phyloP scores from a whole-genome alignment of 2,888 invertebrate species.

The Trichogramma evanescens region DNA sequence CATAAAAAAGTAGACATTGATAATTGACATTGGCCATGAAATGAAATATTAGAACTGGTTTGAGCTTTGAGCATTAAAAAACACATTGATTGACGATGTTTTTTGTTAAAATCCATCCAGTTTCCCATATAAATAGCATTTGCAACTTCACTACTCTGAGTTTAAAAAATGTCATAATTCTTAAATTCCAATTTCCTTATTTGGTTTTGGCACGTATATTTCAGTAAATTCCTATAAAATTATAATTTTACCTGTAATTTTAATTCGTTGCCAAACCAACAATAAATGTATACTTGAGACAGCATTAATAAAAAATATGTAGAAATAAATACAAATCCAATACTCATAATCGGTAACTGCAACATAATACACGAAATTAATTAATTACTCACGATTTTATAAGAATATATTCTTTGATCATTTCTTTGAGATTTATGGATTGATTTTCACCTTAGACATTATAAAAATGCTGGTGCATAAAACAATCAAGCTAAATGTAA shows the following conservation, averaged over 20 bases:
- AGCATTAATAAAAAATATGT: background rate
- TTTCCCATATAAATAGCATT: conserved; percentile 1
- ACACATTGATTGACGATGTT: background rate
- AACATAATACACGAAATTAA: background rate
- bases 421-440: background rate
- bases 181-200: too few species aligned
- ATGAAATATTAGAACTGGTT: too few species aligned
- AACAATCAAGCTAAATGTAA: conserved; percentile 15
- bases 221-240: background rate
- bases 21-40: too few species aligned
- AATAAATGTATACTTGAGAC: background rate
- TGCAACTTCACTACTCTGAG: background rate
- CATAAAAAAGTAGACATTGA: too few species aligned
- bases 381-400: background rate
- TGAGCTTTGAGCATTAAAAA: background rate
- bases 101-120: background rate
- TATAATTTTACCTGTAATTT: background rate
- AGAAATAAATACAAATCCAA: background rate
- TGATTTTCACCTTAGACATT: conserved; percentile 14
- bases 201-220: too few species aligned
- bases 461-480: conserved; percentile 15
- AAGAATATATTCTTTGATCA: too few species aligned
- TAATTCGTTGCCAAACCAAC: background rate
- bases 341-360: background rate
- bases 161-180: too few species aligned